These are phyloP conservation scores for Felis chaus DNA, from an alignment of 2,113 vertebrate species.

Conservation along the genomic window DNA sequence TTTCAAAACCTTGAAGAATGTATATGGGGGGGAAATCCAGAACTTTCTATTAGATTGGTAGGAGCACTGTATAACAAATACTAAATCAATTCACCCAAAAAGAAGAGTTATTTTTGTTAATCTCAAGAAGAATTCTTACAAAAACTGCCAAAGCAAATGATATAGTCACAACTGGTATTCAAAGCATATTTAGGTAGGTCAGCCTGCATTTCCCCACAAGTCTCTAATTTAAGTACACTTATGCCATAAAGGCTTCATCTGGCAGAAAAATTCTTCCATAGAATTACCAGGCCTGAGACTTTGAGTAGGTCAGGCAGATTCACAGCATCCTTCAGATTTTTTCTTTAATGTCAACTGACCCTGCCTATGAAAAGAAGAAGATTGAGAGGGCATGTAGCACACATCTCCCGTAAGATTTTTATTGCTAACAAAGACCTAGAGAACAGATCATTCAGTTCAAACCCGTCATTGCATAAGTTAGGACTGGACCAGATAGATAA, in stretches of 20 bases:
- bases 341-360: neutral
- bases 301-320: neutral
- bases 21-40: neutral
- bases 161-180: neutral
- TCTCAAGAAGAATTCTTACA: neutral
- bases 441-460: neutral
- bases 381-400: neutral
- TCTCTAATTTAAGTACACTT: neutral
- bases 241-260: neutral
- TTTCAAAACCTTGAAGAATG: conserved; percentile 1
- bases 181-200: neutral
- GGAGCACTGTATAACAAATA: neutral
- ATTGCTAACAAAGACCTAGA: conserved; percentile 34
- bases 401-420: neutral
- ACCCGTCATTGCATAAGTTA: neutral
- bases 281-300: neutral
- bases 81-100: neutral
- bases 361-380: neutral
- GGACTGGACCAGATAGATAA: neutral
- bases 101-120: neutral
- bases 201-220: neutral
- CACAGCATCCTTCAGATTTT: neutral
- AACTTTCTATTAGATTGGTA: neutral
- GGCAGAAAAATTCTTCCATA: neutral
- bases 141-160: neutral